A percentile compares a stretch with the other conserved stretches of the same genome.
These are phyloP conservation scores for Orthonyx spaldingii DNA, from an alignment of 2,113 vertebrate species.

Conservation along the genomic window DNA sequence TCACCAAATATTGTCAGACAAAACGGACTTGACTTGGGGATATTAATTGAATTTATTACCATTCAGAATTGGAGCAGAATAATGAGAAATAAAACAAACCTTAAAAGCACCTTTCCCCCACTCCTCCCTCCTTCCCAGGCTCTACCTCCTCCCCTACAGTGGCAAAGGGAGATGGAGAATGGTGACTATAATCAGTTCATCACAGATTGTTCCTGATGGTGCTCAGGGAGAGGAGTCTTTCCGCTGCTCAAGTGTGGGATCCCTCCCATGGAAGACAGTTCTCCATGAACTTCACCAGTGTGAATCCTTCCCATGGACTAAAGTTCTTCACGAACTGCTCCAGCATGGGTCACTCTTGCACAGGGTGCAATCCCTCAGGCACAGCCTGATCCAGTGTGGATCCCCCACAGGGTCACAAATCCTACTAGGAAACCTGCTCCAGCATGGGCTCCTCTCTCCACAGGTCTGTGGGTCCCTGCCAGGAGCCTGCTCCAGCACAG, in stretches of 20 bases:
- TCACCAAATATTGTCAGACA: fast-evolving
- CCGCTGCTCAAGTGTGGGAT: neutral
- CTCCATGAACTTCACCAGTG: neutral
- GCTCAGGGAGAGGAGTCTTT: neutral
- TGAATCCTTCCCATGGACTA: neutral
- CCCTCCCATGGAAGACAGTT: neutral
- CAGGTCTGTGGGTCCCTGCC: neutral
- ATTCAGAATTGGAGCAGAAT: neutral
- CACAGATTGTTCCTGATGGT: neutral
- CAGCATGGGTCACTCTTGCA: neutral
- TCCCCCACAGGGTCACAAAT: neutral
- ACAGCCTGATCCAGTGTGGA: neutral
- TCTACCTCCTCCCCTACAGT: neutral
- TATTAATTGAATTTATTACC: neutral
- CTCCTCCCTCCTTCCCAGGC: neutral
- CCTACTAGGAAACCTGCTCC: neutral
- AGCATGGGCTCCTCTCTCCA: neutral
- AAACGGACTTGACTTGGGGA: neutral
- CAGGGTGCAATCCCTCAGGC: neutral
- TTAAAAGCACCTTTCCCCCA: neutral
- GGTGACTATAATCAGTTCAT: neutral
- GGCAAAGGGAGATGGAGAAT: neutral
- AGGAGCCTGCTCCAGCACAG: neutral
- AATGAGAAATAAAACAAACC: neutral
- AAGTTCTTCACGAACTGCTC: neutral